A percentile compares a stretch with the other conserved stretches of the same genome.
phyloP scores from a whole-genome alignment of 2,888 invertebrate genomes.

The Nephrotoma flavescens region DNA sequence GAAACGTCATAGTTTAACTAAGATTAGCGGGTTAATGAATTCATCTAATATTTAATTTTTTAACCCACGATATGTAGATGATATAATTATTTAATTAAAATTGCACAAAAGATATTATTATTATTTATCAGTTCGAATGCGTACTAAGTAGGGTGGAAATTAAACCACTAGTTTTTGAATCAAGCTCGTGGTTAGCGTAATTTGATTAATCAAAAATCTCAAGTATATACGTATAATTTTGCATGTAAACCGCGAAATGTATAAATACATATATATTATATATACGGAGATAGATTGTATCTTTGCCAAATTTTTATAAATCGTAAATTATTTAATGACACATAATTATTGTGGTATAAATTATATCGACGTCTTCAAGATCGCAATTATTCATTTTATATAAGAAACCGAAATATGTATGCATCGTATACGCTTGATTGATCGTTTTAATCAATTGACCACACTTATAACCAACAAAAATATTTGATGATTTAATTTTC shows the following conservation, averaged over 20 bases:
- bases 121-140: not conserved
- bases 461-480: not conserved
- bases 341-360: not conserved
- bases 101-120: not conserved
- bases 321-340: not conserved
- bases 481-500: not conserved
- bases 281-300: not conserved
- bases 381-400: not conserved
- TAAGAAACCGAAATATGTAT: not conserved
- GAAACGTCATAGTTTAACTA: not conserved
- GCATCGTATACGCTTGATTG: not conserved
- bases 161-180: not conserved
- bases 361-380: not conserved
- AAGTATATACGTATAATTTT: not conserved
- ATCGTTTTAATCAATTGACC: not conserved
- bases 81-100: not conserved
- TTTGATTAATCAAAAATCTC: not conserved
- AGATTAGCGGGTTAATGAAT: not conserved
- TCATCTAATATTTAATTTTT: not conserved
- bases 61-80: not conserved
- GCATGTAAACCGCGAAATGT: not conserved
- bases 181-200: not conserved
- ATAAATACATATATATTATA: not conserved
- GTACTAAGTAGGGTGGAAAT: not conserved
- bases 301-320: not conserved